phyloP scores from a whole-genome alignment of 2,113 vertebrate species.

The Prolemur simus region DNA sequence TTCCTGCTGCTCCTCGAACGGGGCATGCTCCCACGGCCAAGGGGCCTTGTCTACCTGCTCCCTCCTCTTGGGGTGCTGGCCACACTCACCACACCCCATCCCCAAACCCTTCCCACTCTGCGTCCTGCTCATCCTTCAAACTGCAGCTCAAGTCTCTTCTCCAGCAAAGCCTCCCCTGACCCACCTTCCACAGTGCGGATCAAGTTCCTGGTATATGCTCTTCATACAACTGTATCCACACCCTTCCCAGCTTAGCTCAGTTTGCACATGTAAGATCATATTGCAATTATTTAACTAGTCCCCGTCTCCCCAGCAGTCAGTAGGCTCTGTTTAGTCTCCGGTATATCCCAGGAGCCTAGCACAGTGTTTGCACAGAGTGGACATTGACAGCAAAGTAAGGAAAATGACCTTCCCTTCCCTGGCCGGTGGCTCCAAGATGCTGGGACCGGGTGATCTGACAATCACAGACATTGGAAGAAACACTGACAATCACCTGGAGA shows the following conservation, averaged over 20 bases:
- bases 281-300: neutral
- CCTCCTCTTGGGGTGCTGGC: neutral
- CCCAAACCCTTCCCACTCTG: neutral
- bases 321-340: neutral
- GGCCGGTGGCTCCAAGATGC: neutral
- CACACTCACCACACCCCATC: too few relatives aligned
- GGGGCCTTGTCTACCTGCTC: neutral
- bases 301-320: neutral
- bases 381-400: neutral
- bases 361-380: neutral
- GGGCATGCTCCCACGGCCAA: neutral
- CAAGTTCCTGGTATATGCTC: neutral
- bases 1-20: neutral
- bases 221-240: neutral
- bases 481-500: neutral
- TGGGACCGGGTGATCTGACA: neutral
- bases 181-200: too few relatives aligned
- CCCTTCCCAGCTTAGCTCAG: neutral
- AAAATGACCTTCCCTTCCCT: neutral
- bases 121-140: neutral
- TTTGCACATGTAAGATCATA: neutral
- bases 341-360: neutral
- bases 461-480: neutral
- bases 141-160: neutral
- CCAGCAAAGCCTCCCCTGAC: neutral